phyloP scores from a whole-genome alignment of 1,140 invertebrate genomes.

The Proales similis region DNA sequence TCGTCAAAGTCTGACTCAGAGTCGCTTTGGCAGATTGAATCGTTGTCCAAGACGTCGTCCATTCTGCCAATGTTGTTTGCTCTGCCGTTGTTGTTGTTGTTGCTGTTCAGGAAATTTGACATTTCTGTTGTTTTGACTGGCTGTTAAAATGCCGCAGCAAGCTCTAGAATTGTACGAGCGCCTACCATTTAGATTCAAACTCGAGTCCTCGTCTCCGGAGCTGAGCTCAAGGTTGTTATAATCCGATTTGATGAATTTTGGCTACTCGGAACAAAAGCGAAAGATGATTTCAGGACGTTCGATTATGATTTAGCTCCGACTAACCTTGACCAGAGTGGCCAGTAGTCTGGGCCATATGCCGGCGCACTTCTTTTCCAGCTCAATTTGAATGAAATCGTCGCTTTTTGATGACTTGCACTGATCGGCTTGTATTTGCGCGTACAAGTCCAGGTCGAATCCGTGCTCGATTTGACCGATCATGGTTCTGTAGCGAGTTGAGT shows the following conservation, averaged over 20 bases:
- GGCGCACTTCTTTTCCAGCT: conserved; percentile 4
- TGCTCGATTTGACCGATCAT: not conserved
- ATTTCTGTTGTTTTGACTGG: too few relatives aligned
- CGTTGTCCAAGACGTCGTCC: not conserved
- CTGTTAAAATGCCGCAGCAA: too few relatives aligned
- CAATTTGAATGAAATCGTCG: conserved; percentile 5
- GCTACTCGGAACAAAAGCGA: conserved; percentile 1
- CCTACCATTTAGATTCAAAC: not conserved
- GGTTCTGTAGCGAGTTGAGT: not conserved
- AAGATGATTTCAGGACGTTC: not conserved
- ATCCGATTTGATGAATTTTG: conserved; percentile 22
- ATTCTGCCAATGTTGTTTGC: not conserved
- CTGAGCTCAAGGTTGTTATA: conserved; percentile 1
- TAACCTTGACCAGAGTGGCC: not conserved
- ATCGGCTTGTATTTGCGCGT: not conserved
- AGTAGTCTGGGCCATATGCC: conserved; percentile 14
- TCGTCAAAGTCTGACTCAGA: conserved; percentile 31
- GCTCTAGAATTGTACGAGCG: not conserved
- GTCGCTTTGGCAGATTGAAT: not conserved
- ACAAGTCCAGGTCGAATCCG: conserved; percentile 21
- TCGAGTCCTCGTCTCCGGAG: not conserved
- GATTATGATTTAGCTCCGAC: not conserved
- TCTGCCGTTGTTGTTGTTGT: not conserved
- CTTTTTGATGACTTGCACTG: not conserved
- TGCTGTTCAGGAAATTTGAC: not conserved